phyloP scores from a whole-genome alignment of 2,797 vertebrate genomes.

The Tachyglossus aculeatus region DNA sequence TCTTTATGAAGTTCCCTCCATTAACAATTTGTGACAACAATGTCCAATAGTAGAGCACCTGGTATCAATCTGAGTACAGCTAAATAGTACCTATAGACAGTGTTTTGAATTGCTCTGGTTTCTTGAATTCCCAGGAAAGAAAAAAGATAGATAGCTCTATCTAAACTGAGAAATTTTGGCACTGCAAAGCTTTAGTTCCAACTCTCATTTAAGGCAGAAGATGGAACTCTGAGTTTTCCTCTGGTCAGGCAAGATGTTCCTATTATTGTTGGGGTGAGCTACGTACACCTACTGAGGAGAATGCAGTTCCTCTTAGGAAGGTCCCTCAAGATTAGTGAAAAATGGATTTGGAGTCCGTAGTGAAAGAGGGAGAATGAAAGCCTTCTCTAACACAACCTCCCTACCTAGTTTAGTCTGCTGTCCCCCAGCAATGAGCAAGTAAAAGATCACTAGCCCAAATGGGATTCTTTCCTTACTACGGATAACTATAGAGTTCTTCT shows the following conservation, averaged over 20 bases:
- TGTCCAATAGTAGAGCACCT: constrained; percentile 1
- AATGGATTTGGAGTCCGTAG: constrained; percentile 32
- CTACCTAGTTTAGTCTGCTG: constrained; percentile 45
- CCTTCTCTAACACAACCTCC: constrained; percentile 58
- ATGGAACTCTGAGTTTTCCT: neutral
- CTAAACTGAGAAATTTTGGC: constrained; percentile 44
- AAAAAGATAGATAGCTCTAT: constrained; percentile 37
- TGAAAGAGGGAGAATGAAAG: constrained; percentile 49
- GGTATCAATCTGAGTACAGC: constrained; percentile 32
- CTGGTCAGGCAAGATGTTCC: constrained; percentile 32
- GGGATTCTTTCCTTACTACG: constrained; percentile 1
- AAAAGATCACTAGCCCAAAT: constrained; percentile 57
- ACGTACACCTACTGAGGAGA: constrained; percentile 36
- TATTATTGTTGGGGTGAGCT: constrained; percentile 39
- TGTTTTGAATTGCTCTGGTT: constrained; percentile 26
- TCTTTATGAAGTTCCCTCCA: neutral
- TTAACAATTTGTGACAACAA: constrained; percentile 5
- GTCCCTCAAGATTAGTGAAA: constrained; percentile 22
- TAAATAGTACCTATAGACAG: constrained; percentile 24
- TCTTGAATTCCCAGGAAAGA: no score
- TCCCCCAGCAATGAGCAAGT: constrained; percentile 17
- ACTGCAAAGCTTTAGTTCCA: neutral
- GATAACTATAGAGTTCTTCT: neutral
- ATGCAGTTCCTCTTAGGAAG: constrained; percentile 60
- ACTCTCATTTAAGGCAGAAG: neutral